Conservation (phyloP, 2,797 vertebrate genomes). For the Gymnoscopelus microlampas region DNA sequence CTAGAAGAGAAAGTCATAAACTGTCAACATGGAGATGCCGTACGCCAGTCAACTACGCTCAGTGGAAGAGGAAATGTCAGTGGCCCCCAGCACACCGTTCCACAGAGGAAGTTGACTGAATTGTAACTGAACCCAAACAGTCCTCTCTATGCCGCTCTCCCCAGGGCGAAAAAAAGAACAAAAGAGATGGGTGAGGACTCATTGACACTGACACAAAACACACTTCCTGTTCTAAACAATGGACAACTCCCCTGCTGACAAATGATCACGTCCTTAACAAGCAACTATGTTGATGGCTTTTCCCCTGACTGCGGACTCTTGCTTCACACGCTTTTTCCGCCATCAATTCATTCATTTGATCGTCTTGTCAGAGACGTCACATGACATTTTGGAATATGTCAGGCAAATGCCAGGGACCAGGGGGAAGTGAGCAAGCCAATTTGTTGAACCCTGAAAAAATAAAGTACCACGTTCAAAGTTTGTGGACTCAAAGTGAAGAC, state of each 20-base stretch:
- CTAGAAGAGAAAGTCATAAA: constrained; percentile 6
- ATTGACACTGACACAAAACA: not conserved
- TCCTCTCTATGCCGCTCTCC: not conserved
- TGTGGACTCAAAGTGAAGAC: too few species aligned
- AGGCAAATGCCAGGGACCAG: constrained; percentile 41
- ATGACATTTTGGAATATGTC: constrained; percentile 49
- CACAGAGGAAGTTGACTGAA: constrained; percentile 1
- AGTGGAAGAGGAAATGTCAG: constrained; percentile 18
- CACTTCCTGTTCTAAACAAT: constrained; percentile 10
- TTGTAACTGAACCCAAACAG: constrained; percentile 4
- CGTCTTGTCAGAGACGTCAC: constrained; percentile 1
- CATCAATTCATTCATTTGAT: not conserved
- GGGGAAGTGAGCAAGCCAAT: constrained; percentile 10
- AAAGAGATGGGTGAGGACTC: not conserved
- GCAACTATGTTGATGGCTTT: not conserved
- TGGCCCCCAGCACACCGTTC: constrained; percentile 2
- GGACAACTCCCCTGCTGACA: not conserved
- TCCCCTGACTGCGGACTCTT: too few species aligned
- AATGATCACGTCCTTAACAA: constrained; percentile 2
- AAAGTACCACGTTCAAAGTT: not conserved
- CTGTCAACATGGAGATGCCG: not conserved
- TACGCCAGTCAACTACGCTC: not conserved
- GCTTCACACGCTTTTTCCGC: too few species aligned
- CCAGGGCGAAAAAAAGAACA: not conserved
- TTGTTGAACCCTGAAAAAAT: not conserved